A percentile compares a stretch with the other conserved stretches of the same genome.
Conservation (phyloP, 2,797 vertebrate species). For the Tenualosa ilisha region DNA sequence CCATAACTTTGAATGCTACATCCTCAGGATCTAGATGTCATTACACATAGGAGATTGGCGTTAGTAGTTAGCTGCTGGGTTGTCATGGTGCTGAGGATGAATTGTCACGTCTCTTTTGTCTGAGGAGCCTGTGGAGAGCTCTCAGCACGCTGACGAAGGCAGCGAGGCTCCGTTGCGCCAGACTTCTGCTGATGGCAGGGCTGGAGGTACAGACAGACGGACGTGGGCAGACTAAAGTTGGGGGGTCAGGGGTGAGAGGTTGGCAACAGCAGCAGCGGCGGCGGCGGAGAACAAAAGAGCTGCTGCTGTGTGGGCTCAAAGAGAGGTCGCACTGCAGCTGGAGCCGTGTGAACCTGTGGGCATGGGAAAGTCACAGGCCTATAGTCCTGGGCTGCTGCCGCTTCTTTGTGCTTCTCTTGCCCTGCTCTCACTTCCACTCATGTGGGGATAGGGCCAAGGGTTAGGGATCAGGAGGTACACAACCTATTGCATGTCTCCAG, state of each 20-base stretch:
- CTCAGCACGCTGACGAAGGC: constrained; percentile 38
- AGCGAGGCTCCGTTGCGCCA: neutral
- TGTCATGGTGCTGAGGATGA: constrained; percentile 61
- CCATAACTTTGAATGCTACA: constrained; percentile 39
- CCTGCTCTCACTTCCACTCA: neutral
- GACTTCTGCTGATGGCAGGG: neutral
- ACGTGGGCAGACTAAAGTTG: constrained; percentile 55
- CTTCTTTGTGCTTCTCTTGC: neutral
- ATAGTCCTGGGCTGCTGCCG: neutral
- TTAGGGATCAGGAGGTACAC: neutral
- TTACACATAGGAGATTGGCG: constrained; percentile 47
- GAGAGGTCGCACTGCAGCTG: constrained; percentile 67
- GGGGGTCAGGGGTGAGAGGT: constrained; percentile 72
- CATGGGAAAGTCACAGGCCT: constrained; percentile 17
- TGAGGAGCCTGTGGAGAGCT: constrained; percentile 39
- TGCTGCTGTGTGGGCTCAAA: constrained; percentile 44
- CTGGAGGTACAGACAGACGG: constrained; percentile 21
- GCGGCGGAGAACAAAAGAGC: constrained; percentile 56
- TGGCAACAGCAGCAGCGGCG: constrained; percentile 49
- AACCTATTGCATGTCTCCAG: neutral
- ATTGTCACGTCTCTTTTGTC: constrained; percentile 51
- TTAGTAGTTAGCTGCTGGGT: constrained; percentile 59
- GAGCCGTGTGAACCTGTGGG: constrained; percentile 45
- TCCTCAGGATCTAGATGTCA: constrained; percentile 45
- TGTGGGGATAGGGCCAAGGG: neutral